A percentile compares a stretch with the other conserved stretches of the same genome.
Evolutionary conservation across 92 coral and sea anemone genomes (phyloP).

Genomic region (Epizoanthus rinbou): DNA sequence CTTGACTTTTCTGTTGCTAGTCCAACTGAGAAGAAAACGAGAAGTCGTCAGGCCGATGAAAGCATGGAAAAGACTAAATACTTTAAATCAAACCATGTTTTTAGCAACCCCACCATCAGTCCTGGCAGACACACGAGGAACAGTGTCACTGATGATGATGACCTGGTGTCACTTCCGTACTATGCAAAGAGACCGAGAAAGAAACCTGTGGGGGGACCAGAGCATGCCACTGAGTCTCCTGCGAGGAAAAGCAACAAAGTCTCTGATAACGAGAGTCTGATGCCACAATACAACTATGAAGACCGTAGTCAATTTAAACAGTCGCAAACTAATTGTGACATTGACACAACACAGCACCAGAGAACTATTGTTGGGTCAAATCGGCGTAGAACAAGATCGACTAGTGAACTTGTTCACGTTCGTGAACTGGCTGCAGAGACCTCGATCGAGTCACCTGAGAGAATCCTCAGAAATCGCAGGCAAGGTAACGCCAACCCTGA

Average conservation of each 20-base stretch:
- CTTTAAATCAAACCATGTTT: too few relatives aligned
- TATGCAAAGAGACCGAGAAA: constrained; percentile 27
- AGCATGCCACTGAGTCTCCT: neutral
- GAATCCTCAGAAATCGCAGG: constrained; percentile 34
- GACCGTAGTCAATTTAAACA: neutral
- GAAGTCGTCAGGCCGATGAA: neutral
- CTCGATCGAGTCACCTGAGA: constrained; percentile 25
- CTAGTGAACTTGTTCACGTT: constrained; percentile 22
- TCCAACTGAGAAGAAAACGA: constrained; percentile 11
- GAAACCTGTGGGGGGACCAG: neutral
- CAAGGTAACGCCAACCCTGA: constrained; percentile 9
- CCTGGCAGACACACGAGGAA: constrained; percentile 26
- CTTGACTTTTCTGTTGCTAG: neutral
- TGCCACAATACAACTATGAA: neutral
- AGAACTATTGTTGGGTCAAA: constrained; percentile 9
- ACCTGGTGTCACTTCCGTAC: constrained; percentile 29
- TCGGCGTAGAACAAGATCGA: constrained; percentile 41
- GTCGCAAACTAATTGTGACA: neutral
- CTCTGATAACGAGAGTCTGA: neutral
- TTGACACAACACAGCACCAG: neutral
- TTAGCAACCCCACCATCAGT: neutral
- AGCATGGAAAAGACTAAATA: too few relatives aligned
- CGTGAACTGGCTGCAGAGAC: constrained; percentile 1
- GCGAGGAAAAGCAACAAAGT: neutral
- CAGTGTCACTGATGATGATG: neutral